Conservation (phyloP, 2,113 vertebrate species). For the Epinephelus lanceolatus region DNA sequence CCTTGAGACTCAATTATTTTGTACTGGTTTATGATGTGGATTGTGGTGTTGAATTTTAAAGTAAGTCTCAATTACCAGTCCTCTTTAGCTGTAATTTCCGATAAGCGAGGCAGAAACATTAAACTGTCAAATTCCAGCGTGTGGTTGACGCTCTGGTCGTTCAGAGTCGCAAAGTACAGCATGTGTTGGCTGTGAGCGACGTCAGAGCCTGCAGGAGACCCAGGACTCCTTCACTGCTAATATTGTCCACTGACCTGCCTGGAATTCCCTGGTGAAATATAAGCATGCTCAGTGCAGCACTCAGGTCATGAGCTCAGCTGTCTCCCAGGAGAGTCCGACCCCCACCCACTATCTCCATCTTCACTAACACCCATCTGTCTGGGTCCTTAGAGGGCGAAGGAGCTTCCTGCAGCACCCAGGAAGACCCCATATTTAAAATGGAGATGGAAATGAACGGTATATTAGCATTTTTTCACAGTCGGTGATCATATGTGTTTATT, state of each 20-base stretch:
- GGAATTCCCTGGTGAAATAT: slow-evolving; percentile 71
- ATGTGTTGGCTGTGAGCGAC: background rate
- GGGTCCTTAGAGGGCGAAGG: background rate
- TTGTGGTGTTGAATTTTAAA: background rate
- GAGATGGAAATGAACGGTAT: too few relatives aligned
- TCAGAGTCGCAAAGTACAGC: background rate
- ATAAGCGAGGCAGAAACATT: background rate
- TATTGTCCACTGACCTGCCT: slow-evolving; percentile 73
- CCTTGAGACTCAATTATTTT: background rate
- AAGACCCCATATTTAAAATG: background rate
- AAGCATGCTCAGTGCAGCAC: background rate
- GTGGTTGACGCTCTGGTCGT: background rate
- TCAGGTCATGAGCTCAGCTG: slow-evolving; percentile 44
- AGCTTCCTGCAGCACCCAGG: background rate
- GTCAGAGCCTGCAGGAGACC: slow-evolving; percentile 25
- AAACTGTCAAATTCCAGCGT: background rate
- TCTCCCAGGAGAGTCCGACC: background rate
- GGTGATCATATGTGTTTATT: too few relatives aligned
- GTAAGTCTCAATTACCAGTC: too few relatives aligned
- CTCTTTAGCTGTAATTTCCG: background rate
- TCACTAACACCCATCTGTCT: background rate
- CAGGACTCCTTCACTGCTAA: slow-evolving; percentile 57
- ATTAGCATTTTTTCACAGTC: too few relatives aligned
- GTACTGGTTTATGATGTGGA: too few relatives aligned
- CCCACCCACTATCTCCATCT: background rate